phyloP scores from a whole-genome alignment of 2,797 vertebrate genomes.

The Myotis planiceps region DNA sequence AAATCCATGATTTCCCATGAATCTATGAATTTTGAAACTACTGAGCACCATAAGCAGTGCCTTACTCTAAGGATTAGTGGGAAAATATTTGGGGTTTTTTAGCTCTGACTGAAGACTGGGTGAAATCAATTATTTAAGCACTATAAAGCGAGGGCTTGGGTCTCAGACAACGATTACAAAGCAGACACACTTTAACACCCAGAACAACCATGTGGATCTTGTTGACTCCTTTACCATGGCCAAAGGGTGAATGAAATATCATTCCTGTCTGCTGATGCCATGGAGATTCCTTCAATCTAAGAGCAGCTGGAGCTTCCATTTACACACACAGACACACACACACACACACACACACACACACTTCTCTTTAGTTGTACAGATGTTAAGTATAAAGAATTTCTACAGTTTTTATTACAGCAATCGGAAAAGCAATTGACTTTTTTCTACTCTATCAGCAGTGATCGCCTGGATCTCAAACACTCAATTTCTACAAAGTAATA shows the following conservation, averaged over 20 bases:
- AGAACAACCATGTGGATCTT: constrained; percentile 88
- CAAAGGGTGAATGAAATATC: constrained; percentile 87
- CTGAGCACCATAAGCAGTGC: constrained; percentile 49
- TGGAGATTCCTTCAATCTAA: constrained; percentile 81
- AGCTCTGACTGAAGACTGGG: constrained; percentile 73
- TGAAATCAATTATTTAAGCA: constrained; percentile 89
- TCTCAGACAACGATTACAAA: constrained; percentile 85
- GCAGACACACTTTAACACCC: constrained; percentile 85
- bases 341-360: background rate
- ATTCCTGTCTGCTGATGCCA: constrained; percentile 86
- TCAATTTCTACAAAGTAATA: constrained; percentile 65
- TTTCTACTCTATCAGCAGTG: background rate
- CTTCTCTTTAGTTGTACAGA: constrained; percentile 72
- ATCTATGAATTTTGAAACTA: constrained; percentile 65
- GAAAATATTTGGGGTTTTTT: constrained; percentile 76
- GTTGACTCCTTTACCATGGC: constrained; percentile 84
- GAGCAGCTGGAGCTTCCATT: constrained; percentile 85
- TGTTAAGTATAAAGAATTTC: constrained; percentile 72
- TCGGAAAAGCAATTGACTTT: constrained; percentile 53
- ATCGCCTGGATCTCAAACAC: constrained; percentile 25
- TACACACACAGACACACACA: constrained; percentile 1
- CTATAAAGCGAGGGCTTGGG: constrained; percentile 81
- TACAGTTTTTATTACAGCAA: constrained; percentile 49
- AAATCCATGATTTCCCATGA: constrained; percentile 68
- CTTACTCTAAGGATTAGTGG: constrained; percentile 72